Conservation (phyloP, 2,797 vertebrate genomes). For the Cottoperca gobio region DNA sequence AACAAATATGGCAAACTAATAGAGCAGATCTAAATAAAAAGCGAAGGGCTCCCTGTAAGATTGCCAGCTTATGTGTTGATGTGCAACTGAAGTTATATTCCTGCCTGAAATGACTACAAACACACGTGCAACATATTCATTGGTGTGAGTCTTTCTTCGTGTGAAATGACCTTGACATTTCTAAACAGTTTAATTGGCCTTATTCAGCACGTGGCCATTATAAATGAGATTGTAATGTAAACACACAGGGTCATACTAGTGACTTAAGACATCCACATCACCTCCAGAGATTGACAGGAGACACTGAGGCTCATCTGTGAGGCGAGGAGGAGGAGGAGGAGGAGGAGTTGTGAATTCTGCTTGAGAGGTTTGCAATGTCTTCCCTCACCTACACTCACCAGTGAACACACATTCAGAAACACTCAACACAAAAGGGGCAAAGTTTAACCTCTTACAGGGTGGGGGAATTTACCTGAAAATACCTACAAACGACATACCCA, state of each 20-base stretch:
- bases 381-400: slow-evolving; percentile 15
- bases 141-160: neutral
- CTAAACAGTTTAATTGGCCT: neutral
- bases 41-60: slow-evolving; percentile 23
- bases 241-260: neutral
- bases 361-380: slow-evolving; percentile 48
- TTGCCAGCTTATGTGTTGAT: slow-evolving; percentile 45
- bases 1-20: slow-evolving; percentile 50
- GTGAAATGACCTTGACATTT: slow-evolving; percentile 14
- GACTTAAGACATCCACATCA: neutral
- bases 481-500: too few species aligned
- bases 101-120: slow-evolving; percentile 20
- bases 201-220: neutral
- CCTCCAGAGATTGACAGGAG: slow-evolving; percentile 3
- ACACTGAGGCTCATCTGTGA: slow-evolving; percentile 32
- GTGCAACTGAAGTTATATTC: slow-evolving; percentile 26
- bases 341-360: slow-evolving; percentile 42
- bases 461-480: too few species aligned
- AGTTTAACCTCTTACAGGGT: too few species aligned
- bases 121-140: neutral
- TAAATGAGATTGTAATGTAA: neutral
- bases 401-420: slow-evolving; percentile 18
- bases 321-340: slow-evolving; percentile 2
- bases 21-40: slow-evolving; percentile 65
- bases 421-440: slow-evolving; percentile 8